Evolutionary conservation across 2,888 invertebrate species (phyloP).

Genomic region (Sarcophaga subvicina): DNA sequence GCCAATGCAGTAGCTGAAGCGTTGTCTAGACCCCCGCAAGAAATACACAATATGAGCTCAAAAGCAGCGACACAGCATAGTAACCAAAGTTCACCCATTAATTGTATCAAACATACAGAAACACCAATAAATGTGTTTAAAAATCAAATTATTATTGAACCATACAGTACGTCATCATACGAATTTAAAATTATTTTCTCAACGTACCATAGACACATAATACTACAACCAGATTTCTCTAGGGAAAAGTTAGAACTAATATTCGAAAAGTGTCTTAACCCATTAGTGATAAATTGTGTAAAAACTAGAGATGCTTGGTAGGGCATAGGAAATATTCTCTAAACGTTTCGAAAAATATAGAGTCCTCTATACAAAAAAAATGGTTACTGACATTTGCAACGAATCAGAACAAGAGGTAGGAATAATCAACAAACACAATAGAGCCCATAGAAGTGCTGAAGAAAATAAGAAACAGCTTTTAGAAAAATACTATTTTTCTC

Average conservation of each 20-base stretch:
- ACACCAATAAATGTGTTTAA: constrained; percentile 13
- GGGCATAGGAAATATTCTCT: constrained; percentile 1
- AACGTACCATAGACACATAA: constrained; percentile 43
- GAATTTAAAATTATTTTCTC: no score
- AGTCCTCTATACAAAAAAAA: constrained; percentile 8
- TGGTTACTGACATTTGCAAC: constrained; percentile 38
- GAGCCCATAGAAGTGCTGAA: constrained; percentile 51
- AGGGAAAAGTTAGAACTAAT: constrained; percentile 26
- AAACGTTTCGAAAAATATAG: constrained; percentile 27
- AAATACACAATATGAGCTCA: neutral
- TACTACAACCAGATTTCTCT: constrained; percentile 26
- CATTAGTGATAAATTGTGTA: constrained; percentile 42
- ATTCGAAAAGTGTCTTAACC: constrained; percentile 43
- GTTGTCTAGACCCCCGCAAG: constrained; percentile 32
- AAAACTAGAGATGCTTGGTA: constrained; percentile 27
- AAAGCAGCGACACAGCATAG: constrained; percentile 2
- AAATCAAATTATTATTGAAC: no score
- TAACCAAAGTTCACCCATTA: constrained; percentile 3
- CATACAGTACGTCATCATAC: no score
- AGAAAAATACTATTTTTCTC: no score
- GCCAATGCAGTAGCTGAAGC: constrained; percentile 46
- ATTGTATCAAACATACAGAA: neutral
- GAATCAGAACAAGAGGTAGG: constrained; percentile 33
- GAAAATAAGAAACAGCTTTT: constrained; percentile 32
- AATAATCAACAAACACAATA: constrained; percentile 39